phyloP scores from a whole-genome alignment of 2,888 invertebrate genomes.

The Eristalis intricaria region DNA sequence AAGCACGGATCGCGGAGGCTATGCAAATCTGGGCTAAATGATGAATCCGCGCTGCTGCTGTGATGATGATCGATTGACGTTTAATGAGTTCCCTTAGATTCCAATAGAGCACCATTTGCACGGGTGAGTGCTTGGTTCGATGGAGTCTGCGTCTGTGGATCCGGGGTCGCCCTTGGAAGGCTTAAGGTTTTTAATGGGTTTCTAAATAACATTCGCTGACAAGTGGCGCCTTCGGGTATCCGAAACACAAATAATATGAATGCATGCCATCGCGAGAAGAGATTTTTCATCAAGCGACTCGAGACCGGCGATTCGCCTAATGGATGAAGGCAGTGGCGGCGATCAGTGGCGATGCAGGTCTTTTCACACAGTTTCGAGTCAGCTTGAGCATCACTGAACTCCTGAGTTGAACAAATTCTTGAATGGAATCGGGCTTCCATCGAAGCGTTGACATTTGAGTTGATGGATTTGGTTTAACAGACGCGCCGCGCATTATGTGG shows the following conservation, averaged over 20 bases:
- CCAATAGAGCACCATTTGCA: conserved; percentile 61
- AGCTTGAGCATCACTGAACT: no score
- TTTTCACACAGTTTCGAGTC: no score
- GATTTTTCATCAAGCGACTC: conserved; percentile 55
- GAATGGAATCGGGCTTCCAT: no score
- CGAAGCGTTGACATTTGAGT: no score
- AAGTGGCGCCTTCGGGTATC: conserved; percentile 62
- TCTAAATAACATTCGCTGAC: conserved; percentile 60
- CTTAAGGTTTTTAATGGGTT: conserved; percentile 54
- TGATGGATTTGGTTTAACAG: no score
- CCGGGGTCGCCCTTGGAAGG: conserved; percentile 38
- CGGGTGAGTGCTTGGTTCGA: not conserved
- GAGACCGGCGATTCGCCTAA: conserved; percentile 18
- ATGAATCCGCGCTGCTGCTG: conserved; percentile 13
- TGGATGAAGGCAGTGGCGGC: not conserved
- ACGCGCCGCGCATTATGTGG: no score
- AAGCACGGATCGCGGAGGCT: not conserved
- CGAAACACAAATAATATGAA: conserved; percentile 47
- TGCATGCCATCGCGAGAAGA: conserved; percentile 32
- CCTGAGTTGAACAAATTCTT: no score
- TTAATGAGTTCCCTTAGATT: conserved; percentile 56
- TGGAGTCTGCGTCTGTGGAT: not conserved
- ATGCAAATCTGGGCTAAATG: conserved; percentile 28
- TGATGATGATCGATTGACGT: conserved; percentile 64
- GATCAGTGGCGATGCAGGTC: conserved; percentile 5